Evolutionary conservation across 2,888 invertebrate species (phyloP), one percentile per base, ranked within the genome.

Genomic region (Amorpha juglandis): DNA sequence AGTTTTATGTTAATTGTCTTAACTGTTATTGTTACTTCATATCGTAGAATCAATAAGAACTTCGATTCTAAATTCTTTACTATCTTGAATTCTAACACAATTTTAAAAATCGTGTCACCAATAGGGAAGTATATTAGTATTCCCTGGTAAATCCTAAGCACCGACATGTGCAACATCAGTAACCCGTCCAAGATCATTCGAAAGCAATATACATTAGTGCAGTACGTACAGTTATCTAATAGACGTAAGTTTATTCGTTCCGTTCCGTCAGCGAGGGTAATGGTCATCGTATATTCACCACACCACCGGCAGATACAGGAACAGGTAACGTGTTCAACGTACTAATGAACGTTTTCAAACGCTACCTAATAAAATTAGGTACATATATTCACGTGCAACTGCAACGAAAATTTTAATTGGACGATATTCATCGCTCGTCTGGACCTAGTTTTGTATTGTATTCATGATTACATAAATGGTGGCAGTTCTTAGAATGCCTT

Each of bases 261-360:
- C 87, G 86, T 84, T 84, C 82, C 83, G 82, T 73, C 78, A 78
- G 83, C 74, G 78, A 75, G 76, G 73, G 79, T 80, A 78, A 79
- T 77, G 78, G 75, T 76, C 70, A 74, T 74, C 74, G 76, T 83
- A 83, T 82, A 66, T 66, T 66, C 85, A 84, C 75, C 73, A 74
- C 78, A 75, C 70, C 71, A 70, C 68, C 70, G 66, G 63, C 27
- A 76, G 77, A 71, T 78, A 76, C 83, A 82, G 87, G 83, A 85
- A 87, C 79, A 80, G 87, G 86, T 83, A 86, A 78, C 79, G 70
- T 74, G 78, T 74, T 79, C 78, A 78, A 78, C 80, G 81, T 81
- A 79, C 77, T 84, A 85, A 83, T 83, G 80, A 78, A 71, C 62
- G 64, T 71, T 72, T 72, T 77, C 77, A 74, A 68, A 66, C 55